Evolutionary conservation across 2,888 invertebrate genomes (phyloP), one percentile per base, ranked within the genome.

Genomic region (Nomada goodeniana): DNA sequence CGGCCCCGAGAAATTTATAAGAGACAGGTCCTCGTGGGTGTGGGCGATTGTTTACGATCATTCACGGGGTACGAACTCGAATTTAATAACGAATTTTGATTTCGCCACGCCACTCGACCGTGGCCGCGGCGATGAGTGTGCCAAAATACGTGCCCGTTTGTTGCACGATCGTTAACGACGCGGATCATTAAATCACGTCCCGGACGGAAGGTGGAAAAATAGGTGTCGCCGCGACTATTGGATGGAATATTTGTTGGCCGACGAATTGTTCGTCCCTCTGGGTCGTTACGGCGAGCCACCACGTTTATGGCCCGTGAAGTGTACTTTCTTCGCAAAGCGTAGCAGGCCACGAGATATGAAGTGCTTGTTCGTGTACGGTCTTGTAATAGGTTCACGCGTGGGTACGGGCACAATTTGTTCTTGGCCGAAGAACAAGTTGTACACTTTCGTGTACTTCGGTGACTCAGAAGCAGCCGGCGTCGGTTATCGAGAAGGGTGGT

Each of bases 21-120:
- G 70, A 68, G 70, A 47, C 70, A 63, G 70, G 50, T 61, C 53
- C 65, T 68, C 26, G 65, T 23, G 65, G 52, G 69, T 73, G 90
- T 90, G 87, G 90, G 90, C 89, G 90, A 86, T 89, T 87, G 88
- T 90, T 90, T 90, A 90, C 86, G 90, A 78, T 71, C 86, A 84
- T 82, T 83, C 83, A 78, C 5, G 59, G 67, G 50, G 72, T 42
- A 60, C 77, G 69, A 73, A 82, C 76, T 83, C 61, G 75, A 78
- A 84, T 86, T 82, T 85, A 83, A 79, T 81, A 89, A 90, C 84
- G 84, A 89, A 84, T 87, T 36, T 85, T 82, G 71, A 87, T 86
- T 87, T 88, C 85, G 74, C 80, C 88, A 82, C 13, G 50, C 63
- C n/a, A n/a, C 36, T 10, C 26, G 20, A 26, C n/a, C 20, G 47